These are phyloP conservation scores for Vimba vimba DNA, from an alignment of 2,113 vertebrate genomes.

Conservation along the genomic window DNA sequence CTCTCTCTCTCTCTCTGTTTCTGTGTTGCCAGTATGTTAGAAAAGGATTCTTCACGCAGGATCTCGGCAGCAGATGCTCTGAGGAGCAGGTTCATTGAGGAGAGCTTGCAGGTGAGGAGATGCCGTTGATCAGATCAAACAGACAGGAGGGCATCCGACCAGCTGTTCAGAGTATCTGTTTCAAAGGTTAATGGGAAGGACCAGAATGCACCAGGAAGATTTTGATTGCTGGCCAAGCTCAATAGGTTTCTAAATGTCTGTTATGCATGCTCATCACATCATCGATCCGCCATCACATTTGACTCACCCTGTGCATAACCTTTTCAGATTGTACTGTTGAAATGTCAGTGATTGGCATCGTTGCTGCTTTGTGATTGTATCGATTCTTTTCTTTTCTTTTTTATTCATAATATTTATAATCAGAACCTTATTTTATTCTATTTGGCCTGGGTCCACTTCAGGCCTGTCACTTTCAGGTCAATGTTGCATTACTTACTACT, in stretches of 20 bases:
- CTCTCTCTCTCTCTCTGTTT: neutral
- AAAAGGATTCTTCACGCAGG: slow-evolving; percentile 76
- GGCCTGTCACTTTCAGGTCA: neutral
- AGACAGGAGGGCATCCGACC: neutral
- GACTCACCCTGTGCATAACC: slow-evolving; percentile 8
- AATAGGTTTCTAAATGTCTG: slow-evolving; percentile 29
- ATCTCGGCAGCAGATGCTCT: slow-evolving; percentile 80
- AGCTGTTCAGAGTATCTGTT: slow-evolving; percentile 4
- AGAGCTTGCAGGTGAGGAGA: slow-evolving; percentile 47
- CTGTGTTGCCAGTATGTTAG: slow-evolving; percentile 78
- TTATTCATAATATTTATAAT: neutral
- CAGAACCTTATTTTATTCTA: neutral
- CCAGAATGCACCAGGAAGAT: neutral
- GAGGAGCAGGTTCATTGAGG: slow-evolving; percentile 72
- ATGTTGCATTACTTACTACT: neutral
- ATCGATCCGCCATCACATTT: slow-evolving; percentile 11
- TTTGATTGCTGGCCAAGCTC: slow-evolving; percentile 22
- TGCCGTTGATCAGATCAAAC: neutral
- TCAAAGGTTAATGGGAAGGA: slow-evolving; percentile 32
- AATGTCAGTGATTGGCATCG: slow-evolving; percentile 44
- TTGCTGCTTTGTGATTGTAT: slow-evolving; percentile 9
- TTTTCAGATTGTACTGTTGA: slow-evolving; percentile 41
- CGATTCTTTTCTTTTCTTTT: neutral
- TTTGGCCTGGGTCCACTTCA: neutral
- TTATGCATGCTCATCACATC: slow-evolving; percentile 30